Conservation (phyloP, 2,113 vertebrate genomes). For the Oophaga pumilio region DNA sequence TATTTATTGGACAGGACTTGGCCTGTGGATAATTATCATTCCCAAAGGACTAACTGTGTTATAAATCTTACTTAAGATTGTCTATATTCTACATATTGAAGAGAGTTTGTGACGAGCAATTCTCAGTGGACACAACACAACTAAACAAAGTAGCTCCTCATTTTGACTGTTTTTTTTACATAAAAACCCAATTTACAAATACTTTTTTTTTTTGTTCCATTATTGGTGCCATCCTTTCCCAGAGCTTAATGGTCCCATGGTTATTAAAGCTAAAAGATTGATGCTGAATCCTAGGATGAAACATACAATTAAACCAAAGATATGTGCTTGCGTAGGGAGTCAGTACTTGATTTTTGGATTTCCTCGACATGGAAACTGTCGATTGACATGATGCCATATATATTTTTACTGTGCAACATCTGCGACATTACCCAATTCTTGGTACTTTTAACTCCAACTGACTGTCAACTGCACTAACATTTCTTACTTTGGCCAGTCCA, state of each 20-base stretch:
- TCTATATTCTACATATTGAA: neutral
- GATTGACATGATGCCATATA: no score
- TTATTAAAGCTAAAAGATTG: no score
- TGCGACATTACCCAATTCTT: no score
- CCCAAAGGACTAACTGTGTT: neutral
- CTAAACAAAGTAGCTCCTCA: neutral
- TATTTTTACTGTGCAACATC: no score
- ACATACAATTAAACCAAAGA: no score
- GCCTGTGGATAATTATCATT: conserved; percentile 17
- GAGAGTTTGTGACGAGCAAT: neutral
- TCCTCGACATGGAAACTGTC: no score
- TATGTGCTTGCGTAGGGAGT: no score
- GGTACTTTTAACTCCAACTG: no score
- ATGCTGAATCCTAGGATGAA: no score
- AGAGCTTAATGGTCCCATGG: neutral
- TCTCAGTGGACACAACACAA: neutral
- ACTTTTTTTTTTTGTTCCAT: neutral
- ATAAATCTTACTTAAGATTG: conserved; percentile 8
- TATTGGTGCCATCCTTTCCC: neutral
- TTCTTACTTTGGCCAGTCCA: neutral
- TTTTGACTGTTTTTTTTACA: neutral
- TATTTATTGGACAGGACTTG: conserved; percentile 10
- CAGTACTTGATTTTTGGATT: no score
- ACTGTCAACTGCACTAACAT: no score
- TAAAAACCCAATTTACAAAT: neutral